These are phyloP conservation scores for Plagodis pulveraria DNA, from an alignment of 2,888 invertebrate genomes.

Conservation along the genomic window DNA sequence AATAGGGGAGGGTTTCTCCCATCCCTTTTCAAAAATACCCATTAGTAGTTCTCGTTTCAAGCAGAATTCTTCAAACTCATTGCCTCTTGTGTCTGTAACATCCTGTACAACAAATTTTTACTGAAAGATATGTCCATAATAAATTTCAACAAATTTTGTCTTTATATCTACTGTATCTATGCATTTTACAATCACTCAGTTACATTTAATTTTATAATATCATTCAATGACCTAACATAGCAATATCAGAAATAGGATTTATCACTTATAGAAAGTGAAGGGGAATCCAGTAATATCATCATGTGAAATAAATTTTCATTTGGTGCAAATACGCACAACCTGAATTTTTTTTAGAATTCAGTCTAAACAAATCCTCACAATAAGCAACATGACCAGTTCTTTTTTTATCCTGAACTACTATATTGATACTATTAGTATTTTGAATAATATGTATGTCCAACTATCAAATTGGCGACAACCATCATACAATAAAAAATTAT, in stretches of 20 bases:
- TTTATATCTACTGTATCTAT: too few relatives aligned
- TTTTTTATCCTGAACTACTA: too few relatives aligned
- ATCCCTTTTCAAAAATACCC: conserved; percentile 99
- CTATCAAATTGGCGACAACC: too few relatives aligned
- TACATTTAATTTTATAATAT: too few relatives aligned
- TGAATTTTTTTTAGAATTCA: too few relatives aligned
- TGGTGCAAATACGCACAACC: too few relatives aligned
- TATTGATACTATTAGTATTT: too few relatives aligned
- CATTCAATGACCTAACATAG: background rate
- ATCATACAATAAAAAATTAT: too few relatives aligned
- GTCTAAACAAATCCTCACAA: too few relatives aligned
- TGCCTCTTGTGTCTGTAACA: conserved; percentile 99
- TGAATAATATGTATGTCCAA: too few relatives aligned
- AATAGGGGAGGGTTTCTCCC: conserved; percentile 99
- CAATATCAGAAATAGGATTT: conserved; percentile 38
- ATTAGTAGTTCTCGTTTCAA: conserved; percentile 98
- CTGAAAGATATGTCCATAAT: conserved; percentile 1
- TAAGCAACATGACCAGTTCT: too few relatives aligned
- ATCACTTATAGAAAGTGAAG: conserved; percentile 81
- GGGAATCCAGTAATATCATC: conserved; percentile 81
- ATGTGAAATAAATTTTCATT: conserved; percentile 32
- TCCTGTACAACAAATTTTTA: conserved; percentile 86
- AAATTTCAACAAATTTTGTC: background rate
- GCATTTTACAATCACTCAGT: too few relatives aligned
- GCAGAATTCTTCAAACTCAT: conserved; percentile 99